Evolutionary conservation across 2,888 invertebrate genomes (phyloP).

Genomic region (Heteropelma amictum): DNA sequence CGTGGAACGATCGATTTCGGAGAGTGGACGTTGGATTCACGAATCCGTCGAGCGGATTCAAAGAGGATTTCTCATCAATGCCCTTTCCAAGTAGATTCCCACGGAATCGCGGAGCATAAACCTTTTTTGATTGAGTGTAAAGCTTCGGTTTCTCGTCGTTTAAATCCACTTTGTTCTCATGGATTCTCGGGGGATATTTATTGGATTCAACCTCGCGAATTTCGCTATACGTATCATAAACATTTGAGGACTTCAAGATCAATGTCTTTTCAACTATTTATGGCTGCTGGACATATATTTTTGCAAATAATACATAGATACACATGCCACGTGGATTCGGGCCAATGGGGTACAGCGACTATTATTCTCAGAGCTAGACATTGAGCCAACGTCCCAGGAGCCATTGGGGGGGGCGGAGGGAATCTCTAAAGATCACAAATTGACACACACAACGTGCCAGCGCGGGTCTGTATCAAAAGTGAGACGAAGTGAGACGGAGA

Average conservation of each 20-base stretch:
- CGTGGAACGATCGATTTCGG: no score
- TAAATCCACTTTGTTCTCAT: constrained; percentile 36
- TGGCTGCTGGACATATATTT: no score
- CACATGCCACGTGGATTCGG: constrained; percentile 13
- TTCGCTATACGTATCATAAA: no score
- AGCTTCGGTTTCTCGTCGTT: constrained; percentile 6
- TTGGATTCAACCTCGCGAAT: no score
- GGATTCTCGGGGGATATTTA: constrained; percentile 20
- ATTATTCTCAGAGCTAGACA: constrained; percentile 54
- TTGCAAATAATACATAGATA: background rate
- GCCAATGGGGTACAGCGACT: constrained; percentile 44
- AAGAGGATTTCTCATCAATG: constrained; percentile 72
- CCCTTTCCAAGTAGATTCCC: constrained; percentile 57
- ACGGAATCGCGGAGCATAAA: constrained; percentile 1
- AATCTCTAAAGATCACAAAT: constrained; percentile 54
- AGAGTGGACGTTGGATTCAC: no score
- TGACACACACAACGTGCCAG: constrained; percentile 44
- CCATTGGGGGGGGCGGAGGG: constrained; percentile 21
- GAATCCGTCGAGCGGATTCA: no score
- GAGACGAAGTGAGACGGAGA: constrained; percentile 32
- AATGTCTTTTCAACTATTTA: no score
- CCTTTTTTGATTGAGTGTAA: background rate
- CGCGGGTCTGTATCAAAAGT: no score
- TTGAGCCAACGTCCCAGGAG: constrained; percentile 51
- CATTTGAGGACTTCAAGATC: no score